A percentile compares a stretch with the other conserved stretches of the same genome.
Conservation (phyloP, 2,888 invertebrate genomes). For the Drosophila kanekoi region DNA sequence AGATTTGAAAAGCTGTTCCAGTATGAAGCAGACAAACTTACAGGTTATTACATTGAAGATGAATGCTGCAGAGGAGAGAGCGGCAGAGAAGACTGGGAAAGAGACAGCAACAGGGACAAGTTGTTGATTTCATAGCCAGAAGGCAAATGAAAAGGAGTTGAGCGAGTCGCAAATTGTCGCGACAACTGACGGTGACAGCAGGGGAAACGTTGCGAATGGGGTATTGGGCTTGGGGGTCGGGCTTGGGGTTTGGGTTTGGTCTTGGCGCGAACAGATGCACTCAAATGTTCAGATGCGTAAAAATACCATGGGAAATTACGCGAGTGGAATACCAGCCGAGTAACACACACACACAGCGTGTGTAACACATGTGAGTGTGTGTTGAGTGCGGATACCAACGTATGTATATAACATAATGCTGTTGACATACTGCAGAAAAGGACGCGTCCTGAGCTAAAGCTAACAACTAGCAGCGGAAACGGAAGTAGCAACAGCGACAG, state of each 20-base stretch:
- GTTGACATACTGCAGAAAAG: slow-evolving; percentile 63
- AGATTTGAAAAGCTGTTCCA: slow-evolving; percentile 8
- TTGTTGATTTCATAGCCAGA: slow-evolving; percentile 60
- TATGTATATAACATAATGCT: slow-evolving; percentile 59
- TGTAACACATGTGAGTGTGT: slow-evolving; percentile 18
- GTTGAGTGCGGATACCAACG: slow-evolving; percentile 7
- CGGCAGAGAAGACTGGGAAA: neutral
- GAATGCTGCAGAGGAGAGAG: slow-evolving; percentile 13
- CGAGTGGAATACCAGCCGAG: slow-evolving; percentile 70
- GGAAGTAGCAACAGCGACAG: slow-evolving; percentile 65
- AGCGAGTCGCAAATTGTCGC: slow-evolving; percentile 48
- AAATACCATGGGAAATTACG: slow-evolving; percentile 77
- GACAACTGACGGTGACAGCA: slow-evolving; percentile 47
- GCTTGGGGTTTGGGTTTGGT: neutral
- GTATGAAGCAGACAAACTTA: slow-evolving; percentile 14
- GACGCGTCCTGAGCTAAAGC: slow-evolving; percentile 37
- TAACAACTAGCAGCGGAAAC: slow-evolving; percentile 76
- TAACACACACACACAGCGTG: slow-evolving; percentile 12
- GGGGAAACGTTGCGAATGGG: slow-evolving; percentile 13
- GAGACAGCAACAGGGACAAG: slow-evolving; percentile 29
- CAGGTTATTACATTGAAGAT: slow-evolving; percentile 39
- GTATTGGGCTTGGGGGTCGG: neutral
- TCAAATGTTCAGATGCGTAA: slow-evolving; percentile 64
- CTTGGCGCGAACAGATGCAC: slow-evolving; percentile 57
- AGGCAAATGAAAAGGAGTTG: slow-evolving; percentile 39